Conservation (phyloP, 2,888 invertebrate species). For the Drosophila paracracens region DNA sequence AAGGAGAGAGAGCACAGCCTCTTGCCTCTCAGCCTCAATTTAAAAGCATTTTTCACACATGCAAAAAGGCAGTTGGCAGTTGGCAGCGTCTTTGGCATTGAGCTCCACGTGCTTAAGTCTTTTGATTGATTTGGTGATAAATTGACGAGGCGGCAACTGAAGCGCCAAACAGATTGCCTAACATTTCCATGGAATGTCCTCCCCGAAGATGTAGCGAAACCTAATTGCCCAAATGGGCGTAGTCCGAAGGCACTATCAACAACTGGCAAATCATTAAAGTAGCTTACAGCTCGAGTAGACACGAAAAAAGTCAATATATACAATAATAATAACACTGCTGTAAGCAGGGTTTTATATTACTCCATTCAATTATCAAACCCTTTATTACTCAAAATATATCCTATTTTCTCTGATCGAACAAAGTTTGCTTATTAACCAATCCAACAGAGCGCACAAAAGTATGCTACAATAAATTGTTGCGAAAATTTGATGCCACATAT, state of each 20-base stretch:
- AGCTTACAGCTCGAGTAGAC: background rate
- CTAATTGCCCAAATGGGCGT: constrained; percentile 59
- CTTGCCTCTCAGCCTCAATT: constrained; percentile 49
- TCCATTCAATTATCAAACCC: background rate
- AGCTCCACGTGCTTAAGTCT: constrained; percentile 52
- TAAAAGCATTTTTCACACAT: constrained; percentile 66
- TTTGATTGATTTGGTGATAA: constrained; percentile 80
- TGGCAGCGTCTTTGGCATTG: constrained; percentile 11
- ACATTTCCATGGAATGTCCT: constrained; percentile 52
- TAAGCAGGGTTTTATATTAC: background rate
- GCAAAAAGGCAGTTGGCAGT: constrained; percentile 37
- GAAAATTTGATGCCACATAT: background rate
- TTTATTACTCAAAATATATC: background rate
- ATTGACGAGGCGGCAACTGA: constrained; percentile 73
- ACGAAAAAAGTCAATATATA: background rate
- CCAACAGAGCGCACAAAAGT: constrained; percentile 23
- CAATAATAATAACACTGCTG: too few relatives aligned
- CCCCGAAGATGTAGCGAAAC: constrained; percentile 24
- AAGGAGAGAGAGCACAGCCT: constrained; percentile 29
- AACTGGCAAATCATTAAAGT: constrained; percentile 29
- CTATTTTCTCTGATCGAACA: background rate
- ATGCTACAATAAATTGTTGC: constrained; percentile 33
- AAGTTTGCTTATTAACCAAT: background rate
- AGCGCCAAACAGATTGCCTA: constrained; percentile 71
- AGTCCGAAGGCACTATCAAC: constrained; percentile 34